Conservation (phyloP, 2,888 invertebrate species). For the Panopea generosa region DNA sequence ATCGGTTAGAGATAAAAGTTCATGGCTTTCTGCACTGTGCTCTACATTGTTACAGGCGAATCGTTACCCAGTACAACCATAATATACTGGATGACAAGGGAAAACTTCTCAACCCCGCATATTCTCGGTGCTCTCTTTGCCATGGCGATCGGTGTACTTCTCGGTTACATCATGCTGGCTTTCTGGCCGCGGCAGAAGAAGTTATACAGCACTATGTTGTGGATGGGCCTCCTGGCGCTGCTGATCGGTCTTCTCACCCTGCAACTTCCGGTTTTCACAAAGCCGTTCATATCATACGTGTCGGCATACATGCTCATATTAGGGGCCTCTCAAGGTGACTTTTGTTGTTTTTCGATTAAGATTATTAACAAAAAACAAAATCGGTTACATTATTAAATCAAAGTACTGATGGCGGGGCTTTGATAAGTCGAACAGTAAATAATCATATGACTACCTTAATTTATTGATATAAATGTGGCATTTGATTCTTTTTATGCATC, state of each 20-base stretch:
- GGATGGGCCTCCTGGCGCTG: constrained; percentile 43
- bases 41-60: constrained; percentile 29
- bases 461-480: too few relatives aligned
- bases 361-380: neutral
- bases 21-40: too few relatives aligned
- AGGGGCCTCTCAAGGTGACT: constrained; percentile 34
- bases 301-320: constrained; percentile 31
- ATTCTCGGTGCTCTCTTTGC: constrained; percentile 47
- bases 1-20: too few relatives aligned
- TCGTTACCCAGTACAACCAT: constrained; percentile 36
- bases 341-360: too few relatives aligned
- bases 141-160: constrained; percentile 39
- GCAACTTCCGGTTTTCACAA: constrained; percentile 38
- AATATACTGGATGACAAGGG: constrained; percentile 34
- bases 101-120: constrained; percentile 29
- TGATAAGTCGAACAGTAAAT: too few relatives aligned
- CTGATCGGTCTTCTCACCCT: constrained; percentile 50
- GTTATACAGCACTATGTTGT: constrained; percentile 44
- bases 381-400: too few relatives aligned
- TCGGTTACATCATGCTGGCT: constrained; percentile 51
- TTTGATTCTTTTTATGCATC: too few relatives aligned
- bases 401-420: too few relatives aligned
- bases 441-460: too few relatives aligned
- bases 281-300: constrained; percentile 37
- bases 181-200: constrained; percentile 62